Percentiles rank a stretch among this genome's conserved stretches.
Evolutionary conservation across 2,888 invertebrate species (phyloP).

Genomic region (Tipula confusa): DNA sequence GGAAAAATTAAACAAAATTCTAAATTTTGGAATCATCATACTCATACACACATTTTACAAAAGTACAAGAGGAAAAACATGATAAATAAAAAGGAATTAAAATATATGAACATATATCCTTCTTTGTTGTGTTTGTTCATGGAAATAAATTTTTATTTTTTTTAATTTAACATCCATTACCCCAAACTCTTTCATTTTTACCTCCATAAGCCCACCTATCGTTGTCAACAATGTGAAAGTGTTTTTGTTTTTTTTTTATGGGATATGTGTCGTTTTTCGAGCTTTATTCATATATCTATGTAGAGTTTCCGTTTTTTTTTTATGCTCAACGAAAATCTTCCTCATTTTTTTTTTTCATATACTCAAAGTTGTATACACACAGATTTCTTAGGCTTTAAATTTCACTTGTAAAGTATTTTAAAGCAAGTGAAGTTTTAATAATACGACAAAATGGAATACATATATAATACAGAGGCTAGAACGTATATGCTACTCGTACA

Average conservation of each 20-base stretch:
- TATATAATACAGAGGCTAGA: too few species aligned
- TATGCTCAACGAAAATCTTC: background rate
- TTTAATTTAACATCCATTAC: too few species aligned
- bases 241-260: background rate
- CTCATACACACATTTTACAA: background rate
- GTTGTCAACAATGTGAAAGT: background rate
- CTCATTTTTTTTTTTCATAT: background rate
- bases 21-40: too few species aligned
- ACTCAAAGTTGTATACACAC: background rate
- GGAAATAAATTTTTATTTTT: conserved; percentile 16
- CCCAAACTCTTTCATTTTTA: too few species aligned
- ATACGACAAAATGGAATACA: background rate
- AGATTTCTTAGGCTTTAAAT: too few species aligned
- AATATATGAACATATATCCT: background rate
- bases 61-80: background rate
- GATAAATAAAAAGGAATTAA: background rate
- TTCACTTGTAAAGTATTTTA: too few species aligned
- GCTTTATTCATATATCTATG: background rate
- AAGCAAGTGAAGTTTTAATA: background rate
- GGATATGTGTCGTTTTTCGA: background rate
- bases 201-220: background rate
- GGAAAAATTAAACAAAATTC: background rate
- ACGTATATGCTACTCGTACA: too few species aligned
- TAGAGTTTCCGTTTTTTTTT: background rate
- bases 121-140: background rate